Percentiles rank a stretch among this genome's conserved stretches.
Evolutionary conservation across 2,113 vertebrate genomes (phyloP).

Genomic region (Passer montanus): DNA sequence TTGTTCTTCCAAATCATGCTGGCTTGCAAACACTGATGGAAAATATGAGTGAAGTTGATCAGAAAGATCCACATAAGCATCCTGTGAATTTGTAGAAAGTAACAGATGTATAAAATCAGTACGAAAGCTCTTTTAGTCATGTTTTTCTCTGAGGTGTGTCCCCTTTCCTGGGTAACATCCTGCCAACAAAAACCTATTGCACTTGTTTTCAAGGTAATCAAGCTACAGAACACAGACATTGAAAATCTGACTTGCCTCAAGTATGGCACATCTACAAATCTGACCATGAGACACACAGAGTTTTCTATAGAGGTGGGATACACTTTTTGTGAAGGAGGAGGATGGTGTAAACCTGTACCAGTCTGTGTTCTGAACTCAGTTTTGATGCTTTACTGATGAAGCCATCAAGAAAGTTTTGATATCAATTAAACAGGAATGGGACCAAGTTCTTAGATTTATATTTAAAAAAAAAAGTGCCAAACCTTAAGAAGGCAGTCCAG

Average conservation of each 20-base stretch:
- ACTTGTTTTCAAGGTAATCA: not conserved
- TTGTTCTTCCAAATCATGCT: not conserved
- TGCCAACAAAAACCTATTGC: not conserved
- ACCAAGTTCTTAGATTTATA: not conserved
- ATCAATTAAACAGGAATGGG: not conserved
- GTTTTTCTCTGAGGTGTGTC: slow-evolving; percentile 27
- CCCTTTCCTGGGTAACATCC: slow-evolving; percentile 49
- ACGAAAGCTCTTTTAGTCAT: not conserved
- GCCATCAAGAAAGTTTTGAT: not conserved
- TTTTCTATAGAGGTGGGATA: not conserved
- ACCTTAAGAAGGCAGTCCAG: not conserved
- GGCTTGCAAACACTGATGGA: not conserved
- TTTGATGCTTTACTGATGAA: not conserved
- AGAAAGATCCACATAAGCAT: not conserved
- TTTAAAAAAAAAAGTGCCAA: not conserved
- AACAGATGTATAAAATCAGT: not conserved
- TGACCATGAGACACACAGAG: not conserved
- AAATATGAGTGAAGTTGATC: not conserved
- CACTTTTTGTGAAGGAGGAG: not conserved
- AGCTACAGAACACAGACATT: not conserved
- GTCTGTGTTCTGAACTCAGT: not conserved
- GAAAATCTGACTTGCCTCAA: not conserved
- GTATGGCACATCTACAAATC: not conserved
- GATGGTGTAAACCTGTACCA: not conserved
- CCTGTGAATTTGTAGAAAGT: not conserved